Percentiles rank a stretch among this genome's conserved stretches.
Conservation (phyloP, 2,797 vertebrate species). For the Cyprinodon diabolis region DNA sequence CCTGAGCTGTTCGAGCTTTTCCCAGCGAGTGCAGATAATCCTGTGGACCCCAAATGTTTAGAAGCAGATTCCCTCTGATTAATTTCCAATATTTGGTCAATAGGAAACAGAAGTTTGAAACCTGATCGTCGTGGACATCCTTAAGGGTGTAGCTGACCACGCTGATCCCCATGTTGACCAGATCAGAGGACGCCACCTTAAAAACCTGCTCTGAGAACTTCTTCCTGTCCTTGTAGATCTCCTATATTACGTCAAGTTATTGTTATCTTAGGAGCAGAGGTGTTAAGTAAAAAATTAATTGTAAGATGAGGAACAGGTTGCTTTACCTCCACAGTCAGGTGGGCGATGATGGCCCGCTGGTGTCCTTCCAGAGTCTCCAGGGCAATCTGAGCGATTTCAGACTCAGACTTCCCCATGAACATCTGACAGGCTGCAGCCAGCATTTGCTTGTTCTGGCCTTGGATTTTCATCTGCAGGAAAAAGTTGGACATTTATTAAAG, state of each 20-base stretch:
- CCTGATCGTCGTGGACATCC: slow-evolving; percentile 94
- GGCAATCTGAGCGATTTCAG: slow-evolving; percentile 90
- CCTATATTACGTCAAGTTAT: slow-evolving; percentile 66
- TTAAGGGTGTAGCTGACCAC: slow-evolving; percentile 96
- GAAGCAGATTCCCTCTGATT: accelerated
- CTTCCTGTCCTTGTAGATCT: slow-evolving; percentile 95
- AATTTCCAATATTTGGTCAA: accelerated
- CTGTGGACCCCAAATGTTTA: slow-evolving; percentile 54
- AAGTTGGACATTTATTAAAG: not conserved
- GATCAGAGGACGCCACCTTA: slow-evolving; percentile 92
- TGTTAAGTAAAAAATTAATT: too few species aligned
- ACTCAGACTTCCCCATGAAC: slow-evolving; percentile 93
- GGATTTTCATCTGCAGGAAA: slow-evolving; percentile 89
- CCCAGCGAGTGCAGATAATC: slow-evolving; percentile 91
- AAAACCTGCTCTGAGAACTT: slow-evolving; percentile 96
- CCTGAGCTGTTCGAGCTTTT: slow-evolving; percentile 90
- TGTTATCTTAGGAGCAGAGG: too few species aligned
- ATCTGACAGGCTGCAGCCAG: slow-evolving; percentile 93
- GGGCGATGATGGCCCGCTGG: slow-evolving; percentile 94
- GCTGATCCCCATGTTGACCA: slow-evolving; percentile 95
- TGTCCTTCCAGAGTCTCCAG: slow-evolving; percentile 93
- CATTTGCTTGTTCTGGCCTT: slow-evolving; percentile 97
- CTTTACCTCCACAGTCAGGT: slow-evolving; percentile 91
- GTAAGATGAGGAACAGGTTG: not conserved
- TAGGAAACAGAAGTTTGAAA: slow-evolving; percentile 31